phyloP scores from a whole-genome alignment of 2,113 vertebrate genomes.

The Arvicanthis niloticus region DNA sequence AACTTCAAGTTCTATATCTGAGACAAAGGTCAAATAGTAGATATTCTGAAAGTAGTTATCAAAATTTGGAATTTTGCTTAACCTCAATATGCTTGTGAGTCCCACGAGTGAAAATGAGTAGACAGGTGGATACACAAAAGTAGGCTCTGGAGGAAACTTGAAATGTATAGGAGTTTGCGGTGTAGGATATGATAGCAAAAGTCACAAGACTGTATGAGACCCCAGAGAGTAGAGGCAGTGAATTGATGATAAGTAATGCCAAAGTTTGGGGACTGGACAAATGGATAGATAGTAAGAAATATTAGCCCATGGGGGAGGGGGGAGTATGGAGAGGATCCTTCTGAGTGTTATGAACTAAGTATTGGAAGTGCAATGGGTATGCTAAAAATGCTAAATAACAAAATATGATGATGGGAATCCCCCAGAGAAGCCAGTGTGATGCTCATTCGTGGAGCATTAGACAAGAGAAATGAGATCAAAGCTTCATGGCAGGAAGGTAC shows the following conservation, averaged over 20 bases:
- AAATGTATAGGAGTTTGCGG: neutral
- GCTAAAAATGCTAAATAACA: neutral
- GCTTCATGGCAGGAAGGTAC: neutral
- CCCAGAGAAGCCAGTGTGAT: neutral
- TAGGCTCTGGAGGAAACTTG: neutral
- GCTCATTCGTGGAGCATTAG: neutral
- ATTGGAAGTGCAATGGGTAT: neutral
- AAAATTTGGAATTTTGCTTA: neutral
- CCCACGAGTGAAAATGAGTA: neutral
- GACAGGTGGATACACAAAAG: neutral
- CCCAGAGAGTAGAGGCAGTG: neutral
- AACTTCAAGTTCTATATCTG: neutral
- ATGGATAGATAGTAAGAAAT: neutral
- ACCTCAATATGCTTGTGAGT: conserved; percentile 19
- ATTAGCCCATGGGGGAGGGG: neutral
- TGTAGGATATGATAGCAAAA: neutral
- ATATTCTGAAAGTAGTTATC: conserved; percentile 6
- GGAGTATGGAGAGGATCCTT: neutral
- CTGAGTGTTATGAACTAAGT: neutral
- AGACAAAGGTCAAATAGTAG: neutral
- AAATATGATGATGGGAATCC: neutral
- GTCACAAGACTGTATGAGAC: neutral
- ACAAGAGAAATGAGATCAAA: neutral
- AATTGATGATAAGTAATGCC: neutral
- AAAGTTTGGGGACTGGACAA: neutral